phyloP scores from a whole-genome alignment of 2,888 invertebrate species.

The Volucella zonaria region DNA sequence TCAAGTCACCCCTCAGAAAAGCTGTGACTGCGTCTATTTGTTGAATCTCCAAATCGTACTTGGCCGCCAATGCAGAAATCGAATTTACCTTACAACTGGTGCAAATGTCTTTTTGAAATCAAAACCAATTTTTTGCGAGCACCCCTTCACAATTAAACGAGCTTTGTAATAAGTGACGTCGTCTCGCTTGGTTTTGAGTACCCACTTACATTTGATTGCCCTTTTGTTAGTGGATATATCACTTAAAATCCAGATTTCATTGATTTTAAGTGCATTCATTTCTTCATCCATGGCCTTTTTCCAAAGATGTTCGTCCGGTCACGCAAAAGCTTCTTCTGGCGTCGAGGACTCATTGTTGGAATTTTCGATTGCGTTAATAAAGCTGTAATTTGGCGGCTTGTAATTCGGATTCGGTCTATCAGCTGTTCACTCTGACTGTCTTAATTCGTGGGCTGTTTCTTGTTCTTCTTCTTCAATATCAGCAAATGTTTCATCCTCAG shows the following conservation, averaged over 20 bases:
- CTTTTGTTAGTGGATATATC: not conserved
- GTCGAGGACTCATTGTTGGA: too few relatives aligned
- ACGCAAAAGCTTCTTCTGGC: too few relatives aligned
- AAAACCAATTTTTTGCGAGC: not conserved
- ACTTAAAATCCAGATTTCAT: not conserved
- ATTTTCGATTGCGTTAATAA: too few relatives aligned
- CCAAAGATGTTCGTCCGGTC: too few relatives aligned
- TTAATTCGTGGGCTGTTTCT: too few relatives aligned
- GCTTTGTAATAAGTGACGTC: not conserved
- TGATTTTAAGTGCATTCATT: too few relatives aligned
- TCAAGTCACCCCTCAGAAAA: slow-evolving; percentile 27
- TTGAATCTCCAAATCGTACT: not conserved
- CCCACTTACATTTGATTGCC: not conserved
- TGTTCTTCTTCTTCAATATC: too few relatives aligned
- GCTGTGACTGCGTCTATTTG: slow-evolving; percentile 34
- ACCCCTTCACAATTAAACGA: not conserved
- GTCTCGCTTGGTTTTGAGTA: not conserved
- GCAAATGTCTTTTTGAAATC: slow-evolving; percentile 6
- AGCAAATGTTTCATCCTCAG: too few relatives aligned
- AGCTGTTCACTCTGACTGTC: too few relatives aligned
- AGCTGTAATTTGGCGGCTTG: too few relatives aligned
- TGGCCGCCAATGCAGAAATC: slow-evolving; percentile 6
- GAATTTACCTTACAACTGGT: slow-evolving; percentile 3
- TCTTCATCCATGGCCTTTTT: too few relatives aligned
- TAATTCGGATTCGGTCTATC: too few relatives aligned